Conservation (phyloP, 2,888 invertebrate genomes). For the Hedychridium roseum region DNA sequence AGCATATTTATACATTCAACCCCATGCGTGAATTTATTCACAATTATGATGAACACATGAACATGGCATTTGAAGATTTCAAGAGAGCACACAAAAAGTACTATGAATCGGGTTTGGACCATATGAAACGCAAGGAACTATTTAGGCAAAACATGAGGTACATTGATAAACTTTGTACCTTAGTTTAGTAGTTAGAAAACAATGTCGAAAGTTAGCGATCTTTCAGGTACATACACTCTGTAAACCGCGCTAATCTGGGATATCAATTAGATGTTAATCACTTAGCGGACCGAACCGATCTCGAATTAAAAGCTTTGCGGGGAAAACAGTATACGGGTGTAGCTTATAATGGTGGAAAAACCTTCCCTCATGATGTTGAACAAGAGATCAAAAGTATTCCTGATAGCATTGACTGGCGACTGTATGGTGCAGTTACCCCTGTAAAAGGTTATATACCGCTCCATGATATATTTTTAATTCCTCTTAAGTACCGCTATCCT, state of each 20-base stretch:
- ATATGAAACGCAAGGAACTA: conserved; percentile 74
- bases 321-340: conserved; percentile 73
- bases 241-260: conserved; percentile 77
- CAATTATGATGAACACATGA: conserved; percentile 74
- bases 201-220: no score
- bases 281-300: conserved; percentile 81
- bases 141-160: conserved; percentile 89
- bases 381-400: conserved; percentile 72
- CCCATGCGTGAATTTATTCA: conserved; percentile 92
- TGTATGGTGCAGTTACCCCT: conserved; percentile 91
- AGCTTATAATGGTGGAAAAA: conserved; percentile 77
- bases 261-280: conserved; percentile 86
- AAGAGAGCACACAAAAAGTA: conserved; percentile 74
- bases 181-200: no score
- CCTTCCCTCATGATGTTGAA: conserved; percentile 77
- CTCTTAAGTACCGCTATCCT: no score
- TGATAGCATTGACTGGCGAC: conserved; percentile 86
- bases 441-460: conserved; percentile 91
- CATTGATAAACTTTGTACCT: no score
- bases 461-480: no score
- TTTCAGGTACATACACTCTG: conserved; percentile 78
- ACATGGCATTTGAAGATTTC: conserved; percentile 79
- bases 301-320: conserved; percentile 78
- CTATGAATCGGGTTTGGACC: conserved; percentile 74
- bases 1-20: conserved; percentile 84